Evolutionary conservation across 2,888 invertebrate genomes (phyloP), one percentile per base, ranked within the genome.

Genomic region (Endomychus coccineus): DNA sequence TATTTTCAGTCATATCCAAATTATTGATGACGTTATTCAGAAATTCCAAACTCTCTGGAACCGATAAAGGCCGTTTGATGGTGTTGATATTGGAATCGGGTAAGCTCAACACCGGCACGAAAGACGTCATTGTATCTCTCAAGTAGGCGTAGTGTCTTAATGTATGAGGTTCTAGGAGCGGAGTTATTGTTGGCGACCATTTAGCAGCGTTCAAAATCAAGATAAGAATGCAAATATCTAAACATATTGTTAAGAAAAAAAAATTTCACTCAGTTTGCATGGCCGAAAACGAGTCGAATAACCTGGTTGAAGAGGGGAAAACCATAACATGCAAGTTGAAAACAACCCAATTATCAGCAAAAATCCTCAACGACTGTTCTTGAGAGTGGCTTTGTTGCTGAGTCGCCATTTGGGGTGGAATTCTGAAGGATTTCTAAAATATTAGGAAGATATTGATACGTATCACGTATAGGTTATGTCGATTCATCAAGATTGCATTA

Each of bases 181-280:
- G 85, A 43, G 88, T 71, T 74, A 97, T 91, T 9, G 94, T 88
- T 29, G 87, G 83, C 59, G 90, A 85, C 59, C 84, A 80, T 48
- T 84, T 79, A 0, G 96, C 95, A 7, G 96, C 95, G 68, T 96
- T 98, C 55, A 97, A 79, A 16, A 97, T 85, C 54, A 97, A 68
- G 45, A 97, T 87, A 39, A 98, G 67, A 4, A 92, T 81, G 56
- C 90, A 90, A 45, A 95, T 82, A 68, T 90, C 83, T 77, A 45
- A 7, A 24, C 40, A 32, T 19, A 11, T 19, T 19, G 39, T 46
- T 45, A 46, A 36, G n/a, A 17, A 36, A 29, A 2, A 21, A 5
- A 32, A 23, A 31, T 4, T 11, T 13, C n/a, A n/a, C n/a, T n/a
- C n/a, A n/a, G n/a, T n/a, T n/a, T n/a, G n/a, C n/a, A n/a, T n/a